phyloP scores from a whole-genome alignment of 1,140 invertebrate species.

The Diorhabda sublineata region DNA sequence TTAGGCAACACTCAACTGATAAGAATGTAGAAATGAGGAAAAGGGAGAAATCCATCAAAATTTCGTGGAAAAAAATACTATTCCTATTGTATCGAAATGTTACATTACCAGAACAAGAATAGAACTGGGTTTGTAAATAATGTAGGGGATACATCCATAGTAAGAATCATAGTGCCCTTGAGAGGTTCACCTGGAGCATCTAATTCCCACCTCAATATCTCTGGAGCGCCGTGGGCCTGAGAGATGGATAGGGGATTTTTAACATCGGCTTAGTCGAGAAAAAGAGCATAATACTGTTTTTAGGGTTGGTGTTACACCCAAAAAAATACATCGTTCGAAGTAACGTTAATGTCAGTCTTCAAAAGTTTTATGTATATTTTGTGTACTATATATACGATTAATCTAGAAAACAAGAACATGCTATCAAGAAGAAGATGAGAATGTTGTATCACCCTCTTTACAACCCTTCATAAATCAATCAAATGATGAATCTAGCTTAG shows the following conservation, averaged over 20 bases:
- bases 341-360: no score
- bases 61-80: slow-evolving; percentile 29
- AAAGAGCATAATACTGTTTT: background rate
- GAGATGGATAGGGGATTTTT: slow-evolving; percentile 43
- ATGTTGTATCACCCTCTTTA: no score
- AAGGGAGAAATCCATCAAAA: slow-evolving; percentile 10
- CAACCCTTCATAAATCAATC: no score
- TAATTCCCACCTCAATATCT: slow-evolving; percentile 39
- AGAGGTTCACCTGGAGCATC: slow-evolving; percentile 37
- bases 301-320: background rate
- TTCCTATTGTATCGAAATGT: slow-evolving; percentile 39
- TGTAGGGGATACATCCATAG: slow-evolving; percentile 33
- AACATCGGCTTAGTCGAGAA: slow-evolving; percentile 36
- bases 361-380: no score
- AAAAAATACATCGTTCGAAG: no score
- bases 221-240: slow-evolving; percentile 31
- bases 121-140: slow-evolving; percentile 38
- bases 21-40: background rate
- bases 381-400: no score
- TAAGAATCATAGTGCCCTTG: slow-evolving; percentile 43
- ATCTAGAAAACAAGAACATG: no score
- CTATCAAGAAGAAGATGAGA: no score
- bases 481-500: no score
- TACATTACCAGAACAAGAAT: slow-evolving; percentile 41
- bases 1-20: background rate